Percentiles rank a stretch among this genome's conserved stretches.
Conservation (phyloP, 2,113 vertebrate species). For the Lota lota region DNA sequence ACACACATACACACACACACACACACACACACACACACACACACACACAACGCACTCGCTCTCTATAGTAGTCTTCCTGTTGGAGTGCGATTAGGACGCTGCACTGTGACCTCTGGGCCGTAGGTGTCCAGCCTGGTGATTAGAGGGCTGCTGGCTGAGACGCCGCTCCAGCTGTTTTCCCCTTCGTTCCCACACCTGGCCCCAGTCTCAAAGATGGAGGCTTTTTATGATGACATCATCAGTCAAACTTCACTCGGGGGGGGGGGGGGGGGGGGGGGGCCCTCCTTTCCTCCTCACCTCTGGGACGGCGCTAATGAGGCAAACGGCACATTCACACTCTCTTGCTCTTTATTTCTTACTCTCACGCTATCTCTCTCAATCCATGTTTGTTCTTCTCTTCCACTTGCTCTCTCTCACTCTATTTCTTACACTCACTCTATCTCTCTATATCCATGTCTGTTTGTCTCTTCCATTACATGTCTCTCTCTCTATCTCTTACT, state of each 20-base stretch:
- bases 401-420: not conserved
- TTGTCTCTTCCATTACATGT: not conserved
- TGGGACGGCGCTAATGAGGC: constrained; percentile 59
- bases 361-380: constrained; percentile 11
- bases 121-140: constrained; percentile 48
- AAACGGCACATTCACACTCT: constrained; percentile 5
- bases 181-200: constrained; percentile 10
- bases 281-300: constrained; percentile 54
- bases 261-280: constrained; percentile 37
- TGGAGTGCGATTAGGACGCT: constrained; percentile 43
- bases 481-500: not conserved
- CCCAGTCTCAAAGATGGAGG: constrained; percentile 40
- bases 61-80: constrained; percentile 39
- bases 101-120: constrained; percentile 47
- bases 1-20: not conserved
- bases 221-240: constrained; percentile 61
- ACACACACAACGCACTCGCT: not conserved
- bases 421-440: not conserved
- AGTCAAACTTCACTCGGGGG: constrained; percentile 23
- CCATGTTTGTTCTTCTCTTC: constrained; percentile 23
- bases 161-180: constrained; percentile 53
- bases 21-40: not conserved
- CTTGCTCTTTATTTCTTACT: constrained; percentile 31
- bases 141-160: constrained; percentile 53
- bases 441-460: no score